Conservation (phyloP, 2,888 invertebrate species). For the Dasypolia templi region DNA sequence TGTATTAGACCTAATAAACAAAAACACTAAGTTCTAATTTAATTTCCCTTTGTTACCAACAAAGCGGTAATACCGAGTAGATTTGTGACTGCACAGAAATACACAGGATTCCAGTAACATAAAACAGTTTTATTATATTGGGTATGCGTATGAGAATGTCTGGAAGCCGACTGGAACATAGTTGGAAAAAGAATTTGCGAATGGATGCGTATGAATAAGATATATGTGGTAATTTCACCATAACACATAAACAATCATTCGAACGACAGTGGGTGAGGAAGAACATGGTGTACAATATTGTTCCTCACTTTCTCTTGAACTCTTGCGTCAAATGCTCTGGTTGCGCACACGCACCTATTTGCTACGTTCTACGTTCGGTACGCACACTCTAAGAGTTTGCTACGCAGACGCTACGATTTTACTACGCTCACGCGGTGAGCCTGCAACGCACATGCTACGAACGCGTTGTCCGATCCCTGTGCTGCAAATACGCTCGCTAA, state of each 20-base stretch:
- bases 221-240: not conserved
- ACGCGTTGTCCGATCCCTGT: not conserved
- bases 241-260: not conserved
- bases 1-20: slow-evolving; percentile 46
- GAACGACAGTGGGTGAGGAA: not conserved
- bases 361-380: not conserved
- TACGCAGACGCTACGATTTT: not conserved
- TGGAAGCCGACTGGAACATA: not conserved
- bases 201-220: not conserved
- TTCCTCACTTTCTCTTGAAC: not conserved
- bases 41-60: slow-evolving; percentile 48
- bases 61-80: slow-evolving; percentile 28
- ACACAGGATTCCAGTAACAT: slow-evolving; percentile 8
- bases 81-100: slow-evolving; percentile 49
- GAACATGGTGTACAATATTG: not conserved
- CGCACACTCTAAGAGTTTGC: not conserved
- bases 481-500: too few relatives aligned
- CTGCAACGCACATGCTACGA: too few relatives aligned
- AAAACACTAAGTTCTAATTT: slow-evolving; percentile 48
- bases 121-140: slow-evolving; percentile 28
- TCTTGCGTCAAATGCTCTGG: not conserved
- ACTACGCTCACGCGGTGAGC: not conserved
- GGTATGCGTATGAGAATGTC: slow-evolving; percentile 9
- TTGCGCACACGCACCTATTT: not conserved
- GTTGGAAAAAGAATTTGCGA: not conserved